Evolutionary conservation across 2,113 vertebrate species (phyloP).

Genomic region (Tonatia bakeri): DNA sequence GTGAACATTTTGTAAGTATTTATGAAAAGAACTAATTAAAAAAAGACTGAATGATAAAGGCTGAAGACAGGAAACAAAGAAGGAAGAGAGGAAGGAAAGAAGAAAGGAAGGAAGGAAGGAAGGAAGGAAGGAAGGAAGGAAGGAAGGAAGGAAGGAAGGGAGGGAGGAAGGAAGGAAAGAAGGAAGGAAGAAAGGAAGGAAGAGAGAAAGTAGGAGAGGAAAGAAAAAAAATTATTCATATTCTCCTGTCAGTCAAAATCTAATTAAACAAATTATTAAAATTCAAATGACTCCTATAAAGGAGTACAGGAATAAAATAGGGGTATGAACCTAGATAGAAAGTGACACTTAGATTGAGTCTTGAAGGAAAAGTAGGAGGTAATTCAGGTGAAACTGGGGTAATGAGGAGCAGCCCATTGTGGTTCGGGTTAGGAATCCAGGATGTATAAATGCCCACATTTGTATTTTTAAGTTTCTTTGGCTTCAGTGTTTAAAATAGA

Average conservation of each 20-base stretch:
- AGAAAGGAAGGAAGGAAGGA: no score
- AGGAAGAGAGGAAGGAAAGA: background rate
- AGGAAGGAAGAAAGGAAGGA: no score
- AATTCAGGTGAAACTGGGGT: background rate
- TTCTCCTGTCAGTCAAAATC: background rate
- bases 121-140: background rate
- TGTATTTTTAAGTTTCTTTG: background rate
- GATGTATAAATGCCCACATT: background rate
- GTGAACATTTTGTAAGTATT: background rate
- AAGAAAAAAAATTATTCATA: background rate
- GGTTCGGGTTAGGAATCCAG: background rate
- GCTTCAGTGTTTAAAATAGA: background rate
- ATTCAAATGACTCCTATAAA: background rate
- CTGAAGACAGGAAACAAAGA: background rate
- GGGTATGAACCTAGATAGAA: background rate
- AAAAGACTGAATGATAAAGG: background rate
- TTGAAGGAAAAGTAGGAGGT: background rate
- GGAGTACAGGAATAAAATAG: background rate
- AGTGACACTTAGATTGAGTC: background rate
- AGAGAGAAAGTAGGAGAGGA: background rate
- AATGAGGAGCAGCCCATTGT: background rate
- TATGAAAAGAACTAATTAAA: background rate
- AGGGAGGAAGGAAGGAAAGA: no score
- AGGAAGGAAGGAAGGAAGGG: background rate
- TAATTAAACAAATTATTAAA: background rate